These are phyloP conservation scores for Zosterops borbonicus DNA, from an alignment of 2,113 vertebrate genomes.

Conservation along the genomic window DNA sequence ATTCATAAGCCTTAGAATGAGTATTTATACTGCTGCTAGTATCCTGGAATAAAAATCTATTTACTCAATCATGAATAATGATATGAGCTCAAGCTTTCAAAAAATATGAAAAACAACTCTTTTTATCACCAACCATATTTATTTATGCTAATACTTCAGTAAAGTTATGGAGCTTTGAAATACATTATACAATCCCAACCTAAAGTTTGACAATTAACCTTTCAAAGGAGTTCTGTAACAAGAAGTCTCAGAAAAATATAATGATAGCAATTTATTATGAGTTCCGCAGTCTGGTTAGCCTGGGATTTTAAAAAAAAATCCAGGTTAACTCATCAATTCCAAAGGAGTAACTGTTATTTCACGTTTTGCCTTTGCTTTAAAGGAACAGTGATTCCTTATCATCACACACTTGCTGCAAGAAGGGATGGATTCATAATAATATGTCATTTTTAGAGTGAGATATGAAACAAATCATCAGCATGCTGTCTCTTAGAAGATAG, in stretches of 20 bases:
- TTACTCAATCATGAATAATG: conserved; percentile 52
- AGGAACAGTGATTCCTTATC: background rate
- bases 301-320: background rate
- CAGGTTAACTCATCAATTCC: background rate
- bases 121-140: conserved; percentile 35
- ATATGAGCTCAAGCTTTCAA: conserved; percentile 34
- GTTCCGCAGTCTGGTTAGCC: background rate
- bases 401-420: background rate
- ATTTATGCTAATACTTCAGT: conserved; percentile 12
- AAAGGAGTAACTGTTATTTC: background rate
- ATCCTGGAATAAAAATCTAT: conserved; percentile 23
- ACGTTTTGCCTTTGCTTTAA: background rate
- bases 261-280: background rate
- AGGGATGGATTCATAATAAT: background rate
- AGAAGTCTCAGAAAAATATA: background rate
- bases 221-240: background rate
- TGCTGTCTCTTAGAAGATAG: background rate
- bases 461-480: background rate
- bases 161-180: background rate
- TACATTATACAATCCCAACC: background rate
- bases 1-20: background rate
- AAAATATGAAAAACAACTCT: conserved; percentile 1
- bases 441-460: background rate
- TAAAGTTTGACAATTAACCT: conserved; percentile 45
- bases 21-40: conserved; percentile 18